Percentiles rank a stretch among this genome's conserved stretches.
Conservation (phyloP, 2,888 invertebrate genomes). For the Notocelia uddmanniana region DNA sequence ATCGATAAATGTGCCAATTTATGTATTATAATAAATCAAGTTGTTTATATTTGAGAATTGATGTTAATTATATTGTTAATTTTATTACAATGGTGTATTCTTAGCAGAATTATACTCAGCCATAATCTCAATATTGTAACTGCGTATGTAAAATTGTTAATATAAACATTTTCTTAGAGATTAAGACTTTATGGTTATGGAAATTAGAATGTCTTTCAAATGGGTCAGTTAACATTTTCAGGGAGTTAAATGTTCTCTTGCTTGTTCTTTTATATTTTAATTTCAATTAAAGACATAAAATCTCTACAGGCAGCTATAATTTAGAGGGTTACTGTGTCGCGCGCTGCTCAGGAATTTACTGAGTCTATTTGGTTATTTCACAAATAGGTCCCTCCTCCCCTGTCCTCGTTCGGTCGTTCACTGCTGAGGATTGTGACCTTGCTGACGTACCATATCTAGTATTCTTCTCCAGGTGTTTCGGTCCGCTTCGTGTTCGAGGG, state of each 20-base stretch:
- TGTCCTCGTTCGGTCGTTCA: no score
- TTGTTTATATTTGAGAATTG: conserved; percentile 50
- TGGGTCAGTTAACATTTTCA: neutral
- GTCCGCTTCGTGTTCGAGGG: no score
- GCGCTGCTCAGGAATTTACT: no score
- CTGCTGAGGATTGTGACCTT: no score
- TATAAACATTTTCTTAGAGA: neutral
- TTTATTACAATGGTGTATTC: conserved; percentile 53
- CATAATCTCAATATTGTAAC: neutral
- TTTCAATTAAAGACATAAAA: no score
- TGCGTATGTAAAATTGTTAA: neutral
- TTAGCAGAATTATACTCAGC: conserved; percentile 32
- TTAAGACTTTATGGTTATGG: neutral
- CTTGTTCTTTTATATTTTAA: no score
- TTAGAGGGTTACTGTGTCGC: no score
- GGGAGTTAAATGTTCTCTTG: neutral
- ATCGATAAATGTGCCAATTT: conserved; percentile 68
- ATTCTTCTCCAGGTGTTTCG: no score
- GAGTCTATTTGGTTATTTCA: no score
- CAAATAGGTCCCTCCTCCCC: no score
- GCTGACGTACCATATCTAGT: no score
- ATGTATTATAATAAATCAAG: conserved; percentile 51
- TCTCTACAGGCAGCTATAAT: no score
- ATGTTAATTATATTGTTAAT: conserved; percentile 61
- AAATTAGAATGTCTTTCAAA: neutral